These are phyloP conservation scores for Andrena cerasifolii DNA, from an alignment of 1,140 invertebrate species.

Conservation along the genomic window DNA sequence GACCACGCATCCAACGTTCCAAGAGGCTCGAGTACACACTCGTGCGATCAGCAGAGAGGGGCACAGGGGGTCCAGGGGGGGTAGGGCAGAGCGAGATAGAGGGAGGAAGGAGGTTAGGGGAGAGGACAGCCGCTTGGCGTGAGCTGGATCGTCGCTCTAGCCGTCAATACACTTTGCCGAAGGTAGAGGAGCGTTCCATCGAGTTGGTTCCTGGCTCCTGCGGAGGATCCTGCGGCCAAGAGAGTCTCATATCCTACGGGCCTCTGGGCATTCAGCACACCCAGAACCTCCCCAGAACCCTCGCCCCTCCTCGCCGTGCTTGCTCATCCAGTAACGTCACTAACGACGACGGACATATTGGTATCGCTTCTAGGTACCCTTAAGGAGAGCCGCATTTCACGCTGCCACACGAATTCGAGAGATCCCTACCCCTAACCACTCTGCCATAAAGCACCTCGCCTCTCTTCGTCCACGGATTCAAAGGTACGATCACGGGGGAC, in stretches of 20 bases:
- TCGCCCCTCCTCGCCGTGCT: conserved; percentile 47
- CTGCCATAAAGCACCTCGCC: conserved; percentile 21
- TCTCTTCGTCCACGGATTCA: conserved; percentile 15
- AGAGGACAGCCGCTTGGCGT: conserved; percentile 48
- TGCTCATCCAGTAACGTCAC: conserved; percentile 66
- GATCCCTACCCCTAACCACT: conserved; percentile 35
- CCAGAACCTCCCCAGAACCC: not conserved
- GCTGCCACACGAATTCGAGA: conserved; percentile 41
- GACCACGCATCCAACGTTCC: conserved; percentile 48
- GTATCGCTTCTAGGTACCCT: conserved; percentile 51
- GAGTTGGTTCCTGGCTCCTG: conserved; percentile 58
- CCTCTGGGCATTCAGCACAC: conserved; percentile 68
- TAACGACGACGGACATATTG: conserved; percentile 70
- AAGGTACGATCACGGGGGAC: conserved; percentile 39
- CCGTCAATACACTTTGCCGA: conserved; percentile 74
- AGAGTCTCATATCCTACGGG: conserved; percentile 72
- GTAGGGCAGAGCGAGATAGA: conserved; percentile 19
- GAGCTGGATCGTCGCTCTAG: conserved; percentile 64
- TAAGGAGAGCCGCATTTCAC: conserved; percentile 58
- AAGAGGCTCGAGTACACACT: conserved; percentile 51
- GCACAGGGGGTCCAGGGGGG: not conserved
- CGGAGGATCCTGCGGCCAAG: conserved; percentile 64
- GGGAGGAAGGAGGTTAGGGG: conserved; percentile 12
- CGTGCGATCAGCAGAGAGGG: not conserved
- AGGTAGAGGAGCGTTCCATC: conserved; percentile 68